Percentiles rank a stretch among this genome's conserved stretches.
Conservation (phyloP, 2,797 vertebrate genomes). For the Intellagama lesueurii region DNA sequence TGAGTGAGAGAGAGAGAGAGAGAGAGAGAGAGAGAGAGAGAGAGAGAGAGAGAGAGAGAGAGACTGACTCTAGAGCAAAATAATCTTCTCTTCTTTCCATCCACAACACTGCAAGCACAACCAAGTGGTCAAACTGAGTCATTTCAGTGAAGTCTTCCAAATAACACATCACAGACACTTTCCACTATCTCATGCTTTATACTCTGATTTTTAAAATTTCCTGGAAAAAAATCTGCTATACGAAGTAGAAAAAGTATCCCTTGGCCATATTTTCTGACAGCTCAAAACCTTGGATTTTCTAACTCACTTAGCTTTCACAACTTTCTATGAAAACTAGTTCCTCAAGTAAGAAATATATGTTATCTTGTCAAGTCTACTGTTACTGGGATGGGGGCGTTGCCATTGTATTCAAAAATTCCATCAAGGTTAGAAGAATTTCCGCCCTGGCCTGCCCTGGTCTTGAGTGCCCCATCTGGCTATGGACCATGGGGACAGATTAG, state of each 20-base stretch:
- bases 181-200: conserved; percentile 51
- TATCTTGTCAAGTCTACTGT: neutral
- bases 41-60: no score
- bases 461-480: no score
- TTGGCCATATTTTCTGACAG: neutral
- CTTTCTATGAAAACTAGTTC: neutral
- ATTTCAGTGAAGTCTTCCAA: conserved; percentile 63
- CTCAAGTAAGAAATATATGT: neutral
- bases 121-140: neutral
- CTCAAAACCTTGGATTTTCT: neutral
- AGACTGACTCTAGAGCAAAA: neutral
- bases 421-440: no score
- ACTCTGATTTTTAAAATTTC: neutral
- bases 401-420: no score
- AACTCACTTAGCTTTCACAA: neutral
- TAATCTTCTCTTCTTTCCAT: conserved; percentile 69
- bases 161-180: conserved; percentile 38
- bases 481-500: no score
- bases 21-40: no score
- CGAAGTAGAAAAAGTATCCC: neutral
- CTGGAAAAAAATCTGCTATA: neutral
- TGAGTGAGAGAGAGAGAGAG: no score
- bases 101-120: conserved; percentile 63
- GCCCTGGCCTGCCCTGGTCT: no score
- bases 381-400: neutral